These are phyloP conservation scores for Patiria pectinifera DNA, from an alignment of 53 echinoderm and acorn worm genomes.

Conservation along the genomic window DNA sequence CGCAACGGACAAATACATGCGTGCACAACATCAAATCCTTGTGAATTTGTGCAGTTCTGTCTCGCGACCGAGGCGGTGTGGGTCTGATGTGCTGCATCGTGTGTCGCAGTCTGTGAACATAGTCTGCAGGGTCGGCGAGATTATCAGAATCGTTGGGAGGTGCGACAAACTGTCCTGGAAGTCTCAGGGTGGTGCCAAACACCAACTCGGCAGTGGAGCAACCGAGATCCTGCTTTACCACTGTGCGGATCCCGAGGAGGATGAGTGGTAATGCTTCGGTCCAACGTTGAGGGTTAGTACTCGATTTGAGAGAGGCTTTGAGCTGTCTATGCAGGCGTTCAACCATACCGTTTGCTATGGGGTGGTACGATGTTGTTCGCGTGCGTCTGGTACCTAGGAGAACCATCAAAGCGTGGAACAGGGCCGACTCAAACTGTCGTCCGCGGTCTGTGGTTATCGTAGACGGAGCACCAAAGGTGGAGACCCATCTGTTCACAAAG, in stretches of 20 bases:
- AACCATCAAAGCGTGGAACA: neutral
- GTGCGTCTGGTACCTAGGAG: neutral
- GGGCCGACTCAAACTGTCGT: constrained; percentile 15
- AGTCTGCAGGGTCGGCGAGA: constrained; percentile 4
- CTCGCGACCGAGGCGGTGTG: too few species aligned
- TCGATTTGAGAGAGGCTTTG: constrained; percentile 10
- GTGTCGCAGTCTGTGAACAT: constrained; percentile 31
- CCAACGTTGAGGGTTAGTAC: neutral
- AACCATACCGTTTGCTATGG: neutral
- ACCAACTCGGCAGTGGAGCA: constrained; percentile 25
- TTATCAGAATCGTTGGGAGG: neutral
- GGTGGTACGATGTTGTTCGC: too few species aligned
- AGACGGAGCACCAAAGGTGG: constrained; percentile 21
- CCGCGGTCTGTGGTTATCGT: constrained; percentile 28
- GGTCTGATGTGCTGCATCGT: constrained; percentile 48
- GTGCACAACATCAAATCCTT: too few species aligned
- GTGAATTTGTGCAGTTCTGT: too few species aligned
- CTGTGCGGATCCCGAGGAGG: neutral
- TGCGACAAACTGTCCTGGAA: constrained; percentile 6
- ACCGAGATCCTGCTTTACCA: constrained; percentile 5
- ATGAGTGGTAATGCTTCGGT: neutral
- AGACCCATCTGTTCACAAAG: neutral
- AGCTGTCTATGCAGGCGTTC: constrained; percentile 24
- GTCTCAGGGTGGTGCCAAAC: neutral
- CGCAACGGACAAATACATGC: too few species aligned